Conservation (phyloP, 2,888 invertebrate genomes). For the Crioceris asparagi region DNA sequence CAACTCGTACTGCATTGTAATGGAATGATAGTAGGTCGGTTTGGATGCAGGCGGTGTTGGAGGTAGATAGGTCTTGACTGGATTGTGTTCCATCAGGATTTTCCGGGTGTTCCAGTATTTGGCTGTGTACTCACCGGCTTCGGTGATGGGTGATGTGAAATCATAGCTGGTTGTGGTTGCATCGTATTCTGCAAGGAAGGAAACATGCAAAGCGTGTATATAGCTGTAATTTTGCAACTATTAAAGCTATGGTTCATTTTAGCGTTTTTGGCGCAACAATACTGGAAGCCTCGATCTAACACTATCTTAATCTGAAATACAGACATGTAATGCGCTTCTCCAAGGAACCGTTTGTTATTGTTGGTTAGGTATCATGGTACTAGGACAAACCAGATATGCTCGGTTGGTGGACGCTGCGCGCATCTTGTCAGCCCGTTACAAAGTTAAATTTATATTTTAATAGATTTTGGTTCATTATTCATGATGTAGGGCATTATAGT, state of each 20-base stretch:
- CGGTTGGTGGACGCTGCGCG: too few species aligned
- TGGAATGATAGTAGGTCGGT: constrained; percentile 30
- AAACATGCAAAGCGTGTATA: constrained; percentile 15
- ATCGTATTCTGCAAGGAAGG: constrained; percentile 22
- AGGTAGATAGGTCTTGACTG: constrained; percentile 29
- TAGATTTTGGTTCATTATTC: too few species aligned
- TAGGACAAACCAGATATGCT: neutral
- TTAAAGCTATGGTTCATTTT: neutral
- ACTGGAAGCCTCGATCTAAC: too few species aligned
- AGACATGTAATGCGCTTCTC: too few species aligned
- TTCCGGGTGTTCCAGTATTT: constrained; percentile 55
- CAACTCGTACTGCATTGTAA: constrained; percentile 24
- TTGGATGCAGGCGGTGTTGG: constrained; percentile 25
- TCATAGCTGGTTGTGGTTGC: constrained; percentile 36
- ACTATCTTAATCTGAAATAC: too few species aligned
- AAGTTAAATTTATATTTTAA: too few species aligned
- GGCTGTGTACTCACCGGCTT: constrained; percentile 78
- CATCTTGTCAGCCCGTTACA: too few species aligned
- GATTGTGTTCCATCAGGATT: constrained; percentile 35
- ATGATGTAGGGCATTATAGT: too few species aligned
- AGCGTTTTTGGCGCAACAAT: neutral
- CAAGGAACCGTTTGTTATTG: too few species aligned
- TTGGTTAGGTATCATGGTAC: neutral
- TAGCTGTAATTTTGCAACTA: too few species aligned
- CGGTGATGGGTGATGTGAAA: constrained; percentile 80